phyloP scores from a whole-genome alignment of 2,797 vertebrate species.

The Cossypha heuglini region DNA sequence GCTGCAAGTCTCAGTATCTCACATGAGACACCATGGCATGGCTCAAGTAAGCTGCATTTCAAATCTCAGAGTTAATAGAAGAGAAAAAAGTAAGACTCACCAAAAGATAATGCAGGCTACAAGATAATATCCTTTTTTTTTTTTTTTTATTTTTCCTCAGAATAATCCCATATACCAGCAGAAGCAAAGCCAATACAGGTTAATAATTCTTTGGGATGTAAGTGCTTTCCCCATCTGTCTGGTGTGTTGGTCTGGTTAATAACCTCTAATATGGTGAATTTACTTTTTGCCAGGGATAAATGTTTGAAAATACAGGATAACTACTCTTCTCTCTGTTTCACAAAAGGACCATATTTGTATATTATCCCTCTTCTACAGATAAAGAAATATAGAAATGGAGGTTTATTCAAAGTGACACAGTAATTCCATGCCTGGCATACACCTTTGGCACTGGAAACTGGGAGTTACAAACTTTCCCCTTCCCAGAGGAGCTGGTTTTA shows the following conservation, averaged over 20 bases:
- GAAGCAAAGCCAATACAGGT: slow-evolving; percentile 27
- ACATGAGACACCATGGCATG: not conserved
- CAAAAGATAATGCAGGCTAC: not conserved
- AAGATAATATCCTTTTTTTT: not conserved
- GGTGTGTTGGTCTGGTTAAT: not conserved
- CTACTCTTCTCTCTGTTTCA: not conserved
- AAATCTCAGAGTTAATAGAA: slow-evolving; percentile 6
- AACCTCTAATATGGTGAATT: not conserved
- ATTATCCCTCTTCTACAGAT: not conserved
- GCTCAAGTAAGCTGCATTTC: slow-evolving; percentile 8
- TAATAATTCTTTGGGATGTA: not conserved
- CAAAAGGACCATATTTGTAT: not conserved
- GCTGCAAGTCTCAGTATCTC: not conserved
- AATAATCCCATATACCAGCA: not conserved
- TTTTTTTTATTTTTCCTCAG: not conserved
- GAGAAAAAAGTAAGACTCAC: slow-evolving; percentile 34
- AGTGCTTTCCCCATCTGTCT: not conserved
- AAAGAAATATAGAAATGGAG: not conserved
- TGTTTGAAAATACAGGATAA: not conserved
- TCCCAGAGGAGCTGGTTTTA: not conserved
- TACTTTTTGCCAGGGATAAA: not conserved
- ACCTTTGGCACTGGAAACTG: not conserved
- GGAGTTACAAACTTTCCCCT: not conserved
- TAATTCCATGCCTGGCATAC: not conserved
- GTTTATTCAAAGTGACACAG: not conserved